Evolutionary conservation across 1,140 invertebrate genomes (phyloP).

Genomic region (Drosophila pallidifrons): DNA sequence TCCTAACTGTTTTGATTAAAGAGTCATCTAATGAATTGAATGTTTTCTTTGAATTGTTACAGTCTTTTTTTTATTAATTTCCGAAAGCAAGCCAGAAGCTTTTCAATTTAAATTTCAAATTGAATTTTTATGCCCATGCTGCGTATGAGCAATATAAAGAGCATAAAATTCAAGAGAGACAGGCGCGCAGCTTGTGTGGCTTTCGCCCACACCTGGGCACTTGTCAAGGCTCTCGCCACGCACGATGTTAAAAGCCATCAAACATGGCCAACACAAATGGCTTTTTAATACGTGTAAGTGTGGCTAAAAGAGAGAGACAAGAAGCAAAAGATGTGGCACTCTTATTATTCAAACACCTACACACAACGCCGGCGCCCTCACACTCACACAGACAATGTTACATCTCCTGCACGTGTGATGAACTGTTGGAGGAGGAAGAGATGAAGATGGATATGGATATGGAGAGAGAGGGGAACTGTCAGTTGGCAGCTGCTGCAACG

Average conservation of each 20-base stretch:
- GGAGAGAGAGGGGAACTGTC: constrained; percentile 5
- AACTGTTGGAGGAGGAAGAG: constrained; percentile 7
- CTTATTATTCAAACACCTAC: constrained; percentile 51
- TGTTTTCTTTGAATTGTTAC: neutral
- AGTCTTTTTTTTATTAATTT: constrained; percentile 23
- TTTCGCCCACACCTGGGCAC: constrained; percentile 32
- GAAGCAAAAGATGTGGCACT: constrained; percentile 13
- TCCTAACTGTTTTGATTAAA: no score
- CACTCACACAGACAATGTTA: constrained; percentile 3
- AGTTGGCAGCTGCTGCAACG: constrained; percentile 55
- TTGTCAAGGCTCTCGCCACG: constrained; percentile 21
- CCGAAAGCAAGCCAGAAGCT: constrained; percentile 43
- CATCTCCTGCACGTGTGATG: neutral
- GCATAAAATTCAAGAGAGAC: constrained; percentile 54
- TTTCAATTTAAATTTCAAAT: constrained; percentile 80
- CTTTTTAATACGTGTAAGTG: constrained; percentile 80
- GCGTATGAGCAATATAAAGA: constrained; percentile 69
- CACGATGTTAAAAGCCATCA: constrained; percentile 74
- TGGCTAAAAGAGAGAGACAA: constrained; percentile 46
- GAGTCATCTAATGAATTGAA: neutral
- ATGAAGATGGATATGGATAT: neutral
- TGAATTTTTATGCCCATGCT: constrained; percentile 71
- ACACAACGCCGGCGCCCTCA: constrained; percentile 13
- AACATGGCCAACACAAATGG: constrained; percentile 78
- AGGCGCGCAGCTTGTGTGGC: constrained; percentile 23